Percentiles rank a stretch among this genome's conserved stretches.
These are phyloP conservation scores for Nomada goodeniana DNA, from an alignment of 2,888 invertebrate species.

Conservation along the genomic window DNA sequence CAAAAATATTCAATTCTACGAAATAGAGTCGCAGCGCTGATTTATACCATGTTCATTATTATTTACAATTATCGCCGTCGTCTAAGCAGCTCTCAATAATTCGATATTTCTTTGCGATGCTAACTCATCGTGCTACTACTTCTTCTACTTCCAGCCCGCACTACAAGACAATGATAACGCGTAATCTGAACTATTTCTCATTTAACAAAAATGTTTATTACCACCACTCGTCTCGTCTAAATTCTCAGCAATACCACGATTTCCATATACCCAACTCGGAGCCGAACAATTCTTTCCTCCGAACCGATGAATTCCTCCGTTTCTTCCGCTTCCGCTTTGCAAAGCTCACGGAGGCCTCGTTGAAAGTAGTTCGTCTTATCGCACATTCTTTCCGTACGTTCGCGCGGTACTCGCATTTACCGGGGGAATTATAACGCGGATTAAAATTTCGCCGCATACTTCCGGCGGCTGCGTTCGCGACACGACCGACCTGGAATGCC, in stretches of 20 bases:
- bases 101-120: no score
- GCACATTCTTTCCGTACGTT: conserved; percentile 38
- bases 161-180: no score
- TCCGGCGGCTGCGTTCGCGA: not conserved
- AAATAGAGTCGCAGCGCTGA: not conserved
- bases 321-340: not conserved
- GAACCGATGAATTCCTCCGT: not conserved
- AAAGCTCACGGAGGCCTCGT: not conserved
- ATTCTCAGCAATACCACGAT: no score
- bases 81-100: no score
- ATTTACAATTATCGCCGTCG: no score
- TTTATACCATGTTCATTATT: no score
- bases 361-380: conserved; percentile 21
- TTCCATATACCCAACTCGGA: no score
- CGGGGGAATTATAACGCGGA: conserved; percentile 44
- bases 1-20: not conserved
- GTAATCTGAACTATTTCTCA: no score
- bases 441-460: conserved; percentile 55
- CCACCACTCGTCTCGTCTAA: no score
- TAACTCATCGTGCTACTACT: no score
- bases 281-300: not conserved
- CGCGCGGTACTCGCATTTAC: conserved; percentile 30
- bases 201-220: no score
- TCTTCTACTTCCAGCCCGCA: no score
- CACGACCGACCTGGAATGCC: conserved; percentile 27